phyloP scores from a whole-genome alignment of 92 coral and sea anemone genomes.

The Epizoanthus scotinus region DNA sequence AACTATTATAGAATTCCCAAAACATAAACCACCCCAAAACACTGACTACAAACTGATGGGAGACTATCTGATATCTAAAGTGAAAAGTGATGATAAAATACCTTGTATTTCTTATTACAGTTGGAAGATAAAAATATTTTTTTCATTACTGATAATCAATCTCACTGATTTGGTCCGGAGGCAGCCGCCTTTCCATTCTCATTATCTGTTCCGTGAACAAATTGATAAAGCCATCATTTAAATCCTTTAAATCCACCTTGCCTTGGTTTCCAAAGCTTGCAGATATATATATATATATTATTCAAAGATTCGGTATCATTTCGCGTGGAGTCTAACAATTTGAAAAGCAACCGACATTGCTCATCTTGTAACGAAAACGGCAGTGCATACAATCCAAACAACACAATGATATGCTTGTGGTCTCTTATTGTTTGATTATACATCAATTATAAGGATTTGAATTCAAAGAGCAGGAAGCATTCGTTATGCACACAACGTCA shows the following conservation, averaged over 20 bases:
- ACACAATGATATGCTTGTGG: neutral
- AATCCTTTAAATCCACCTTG: neutral
- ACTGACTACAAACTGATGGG: too few relatives aligned
- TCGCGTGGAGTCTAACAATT: neutral
- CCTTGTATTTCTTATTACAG: neutral
- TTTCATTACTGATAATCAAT: neutral
- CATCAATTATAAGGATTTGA: neutral
- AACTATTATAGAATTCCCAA: too few relatives aligned
- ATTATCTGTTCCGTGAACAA: neutral
- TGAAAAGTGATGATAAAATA: neutral
- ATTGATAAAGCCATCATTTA: too few relatives aligned
- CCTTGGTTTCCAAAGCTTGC: neutral
- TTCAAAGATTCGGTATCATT: neutral
- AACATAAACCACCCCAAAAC: too few relatives aligned
- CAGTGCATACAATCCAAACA: neutral
- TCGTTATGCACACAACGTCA: neutral
- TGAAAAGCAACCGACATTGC: neutral
- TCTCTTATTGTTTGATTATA: neutral
- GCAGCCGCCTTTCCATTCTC: neutral
- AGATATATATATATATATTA: neutral
- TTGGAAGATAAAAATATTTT: neutral
- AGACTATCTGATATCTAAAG: neutral
- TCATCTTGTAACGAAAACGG: neutral
- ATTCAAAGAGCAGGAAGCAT: slow-evolving; percentile 11
- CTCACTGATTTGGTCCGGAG: neutral